Evolutionary conservation across 1,140 invertebrate genomes (phyloP).

Genomic region (Dreissena polymorpha): DNA sequence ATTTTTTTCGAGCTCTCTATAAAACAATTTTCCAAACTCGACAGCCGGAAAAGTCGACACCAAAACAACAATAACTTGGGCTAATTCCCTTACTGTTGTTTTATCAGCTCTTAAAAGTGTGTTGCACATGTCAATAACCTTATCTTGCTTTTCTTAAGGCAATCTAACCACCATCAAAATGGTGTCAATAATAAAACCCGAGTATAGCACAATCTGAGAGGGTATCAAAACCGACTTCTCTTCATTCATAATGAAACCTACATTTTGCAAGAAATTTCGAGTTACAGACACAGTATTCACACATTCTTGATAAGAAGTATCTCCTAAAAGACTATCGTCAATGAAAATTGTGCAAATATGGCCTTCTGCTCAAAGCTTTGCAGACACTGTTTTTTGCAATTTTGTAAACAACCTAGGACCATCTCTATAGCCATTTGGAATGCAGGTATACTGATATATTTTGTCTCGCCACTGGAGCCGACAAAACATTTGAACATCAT

Average conservation of each 20-base stretch:
- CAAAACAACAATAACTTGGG: conserved; percentile 7
- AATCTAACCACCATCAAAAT: conserved; percentile 32
- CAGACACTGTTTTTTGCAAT: conserved; percentile 31
- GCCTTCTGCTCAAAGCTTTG: conserved; percentile 12
- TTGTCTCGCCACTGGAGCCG: background rate
- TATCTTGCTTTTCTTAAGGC: conserved; percentile 21
- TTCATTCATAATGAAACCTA: conserved; percentile 50
- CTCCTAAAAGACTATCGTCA: conserved; percentile 33
- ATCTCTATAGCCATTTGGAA: conserved; percentile 18
- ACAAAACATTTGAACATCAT: background rate
- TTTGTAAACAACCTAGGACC: conserved; percentile 37
- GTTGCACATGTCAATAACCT: conserved; percentile 28
- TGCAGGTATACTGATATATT: conserved; percentile 20
- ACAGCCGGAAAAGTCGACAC: conserved; percentile 28
- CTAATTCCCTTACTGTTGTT: background rate
- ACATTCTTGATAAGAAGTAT: conserved; percentile 5
- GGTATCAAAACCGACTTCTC: conserved; percentile 45
- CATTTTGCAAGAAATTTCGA: background rate
- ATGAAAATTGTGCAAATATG: conserved; percentile 20
- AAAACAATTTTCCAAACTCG: conserved; percentile 26
- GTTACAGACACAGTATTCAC: conserved; percentile 23
- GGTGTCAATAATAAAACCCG: conserved; percentile 51
- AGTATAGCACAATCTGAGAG: conserved; percentile 31
- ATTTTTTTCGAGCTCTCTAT: conserved; percentile 13
- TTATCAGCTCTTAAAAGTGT: background rate